Percentiles rank a stretch among this genome's conserved stretches.
phyloP scores from a whole-genome alignment of 2,888 invertebrate genomes.

The Pomacea canaliculata region DNA sequence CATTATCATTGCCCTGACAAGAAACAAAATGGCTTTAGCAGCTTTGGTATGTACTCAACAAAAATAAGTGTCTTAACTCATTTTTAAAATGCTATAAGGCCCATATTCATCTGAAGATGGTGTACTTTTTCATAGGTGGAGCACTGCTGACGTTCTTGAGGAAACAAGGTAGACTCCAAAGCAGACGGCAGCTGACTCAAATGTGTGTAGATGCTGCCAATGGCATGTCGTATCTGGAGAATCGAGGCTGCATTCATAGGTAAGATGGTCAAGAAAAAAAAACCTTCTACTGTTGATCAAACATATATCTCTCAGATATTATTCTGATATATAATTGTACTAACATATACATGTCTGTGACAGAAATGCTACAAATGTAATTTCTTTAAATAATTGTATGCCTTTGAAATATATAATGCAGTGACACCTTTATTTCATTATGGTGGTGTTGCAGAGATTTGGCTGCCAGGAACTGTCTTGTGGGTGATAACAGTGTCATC shows the following conservation, averaged over 20 bases:
- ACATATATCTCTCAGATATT: too few relatives aligned
- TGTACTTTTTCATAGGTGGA: slow-evolving; percentile 76
- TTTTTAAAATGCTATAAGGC: too few relatives aligned
- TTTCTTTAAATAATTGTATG: too few relatives aligned
- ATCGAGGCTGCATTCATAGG: slow-evolving; percentile 93
- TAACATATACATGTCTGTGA: background rate
- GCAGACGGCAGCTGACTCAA: slow-evolving; percentile 69
- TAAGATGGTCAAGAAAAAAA: slow-evolving; percentile 31
- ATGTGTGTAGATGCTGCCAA: slow-evolving; percentile 96
- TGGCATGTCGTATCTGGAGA: slow-evolving; percentile 95
- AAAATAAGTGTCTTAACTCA: too few relatives aligned
- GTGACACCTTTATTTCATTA: too few relatives aligned
- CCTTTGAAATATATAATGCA: too few relatives aligned
- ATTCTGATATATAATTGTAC: too few relatives aligned
- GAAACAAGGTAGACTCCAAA: slow-evolving; percentile 76
- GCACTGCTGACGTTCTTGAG: slow-evolving; percentile 90
- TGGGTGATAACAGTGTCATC: slow-evolving; percentile 84
- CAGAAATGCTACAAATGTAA: background rate
- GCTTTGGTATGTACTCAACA: too few relatives aligned
- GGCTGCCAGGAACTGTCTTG: slow-evolving; percentile 93
- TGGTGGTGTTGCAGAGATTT: slow-evolving; percentile 77
- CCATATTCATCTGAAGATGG: too few relatives aligned
- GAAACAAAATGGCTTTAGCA: too few relatives aligned
- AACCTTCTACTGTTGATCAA: background rate
- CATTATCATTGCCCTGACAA: too few relatives aligned